Conservation (phyloP, 2,888 invertebrate species). For the Hyalella azteca region DNA sequence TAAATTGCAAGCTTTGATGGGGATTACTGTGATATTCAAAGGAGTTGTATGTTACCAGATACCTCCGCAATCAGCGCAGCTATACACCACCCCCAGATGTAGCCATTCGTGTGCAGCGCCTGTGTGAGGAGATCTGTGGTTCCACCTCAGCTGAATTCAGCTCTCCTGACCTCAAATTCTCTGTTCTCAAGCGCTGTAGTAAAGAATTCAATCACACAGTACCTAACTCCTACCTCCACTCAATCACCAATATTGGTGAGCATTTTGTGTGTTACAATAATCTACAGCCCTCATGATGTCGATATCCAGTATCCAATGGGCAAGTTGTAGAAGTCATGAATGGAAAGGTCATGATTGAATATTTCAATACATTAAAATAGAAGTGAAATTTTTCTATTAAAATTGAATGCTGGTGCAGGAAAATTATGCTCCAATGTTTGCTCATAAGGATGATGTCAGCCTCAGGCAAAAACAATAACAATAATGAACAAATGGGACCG, state of each 20-base stretch:
- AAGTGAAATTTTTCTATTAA: neutral
- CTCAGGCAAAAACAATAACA: too few relatives aligned
- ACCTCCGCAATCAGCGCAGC: slow-evolving; percentile 75
- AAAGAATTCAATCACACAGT: slow-evolving; percentile 77
- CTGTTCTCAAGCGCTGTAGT: slow-evolving; percentile 74
- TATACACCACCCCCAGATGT: slow-evolving; percentile 77
- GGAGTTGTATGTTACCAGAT: slow-evolving; percentile 66
- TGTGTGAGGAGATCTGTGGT: slow-evolving; percentile 66
- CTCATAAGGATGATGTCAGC: too few relatives aligned
- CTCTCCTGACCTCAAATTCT: slow-evolving; percentile 68
- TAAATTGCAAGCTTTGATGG: neutral
- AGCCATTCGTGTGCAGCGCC: slow-evolving; percentile 68
- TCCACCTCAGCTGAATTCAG: neutral
- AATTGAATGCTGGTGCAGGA: neutral
- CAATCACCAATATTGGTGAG: slow-evolving; percentile 75
- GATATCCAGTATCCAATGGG: neutral
- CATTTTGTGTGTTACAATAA: neutral
- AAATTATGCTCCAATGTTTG: neutral
- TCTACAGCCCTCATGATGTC: neutral
- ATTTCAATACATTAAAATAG: neutral
- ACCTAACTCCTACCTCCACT: slow-evolving; percentile 81
- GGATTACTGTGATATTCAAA: neutral
- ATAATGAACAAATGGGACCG: too few relatives aligned
- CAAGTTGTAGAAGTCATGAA: neutral
- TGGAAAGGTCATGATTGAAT: too few relatives aligned